Evolutionary conservation across 2,888 invertebrate species (phyloP).

Genomic region (Syritta pipiens): DNA sequence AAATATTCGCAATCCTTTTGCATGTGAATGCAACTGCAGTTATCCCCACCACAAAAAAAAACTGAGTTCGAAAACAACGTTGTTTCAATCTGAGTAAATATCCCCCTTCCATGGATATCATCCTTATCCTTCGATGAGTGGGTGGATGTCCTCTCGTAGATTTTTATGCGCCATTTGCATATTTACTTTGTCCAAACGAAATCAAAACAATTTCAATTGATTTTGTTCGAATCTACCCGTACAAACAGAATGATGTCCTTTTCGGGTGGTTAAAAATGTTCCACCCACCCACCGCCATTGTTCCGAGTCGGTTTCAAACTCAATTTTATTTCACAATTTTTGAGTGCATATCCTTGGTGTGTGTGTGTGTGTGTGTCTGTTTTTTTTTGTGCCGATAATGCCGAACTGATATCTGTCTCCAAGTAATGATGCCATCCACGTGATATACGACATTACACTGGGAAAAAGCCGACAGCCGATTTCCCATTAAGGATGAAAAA

Average conservation of each 20-base stretch:
- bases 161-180: slow-evolving; percentile 68
- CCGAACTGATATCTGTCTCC: slow-evolving; percentile 54
- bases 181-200: slow-evolving; percentile 67
- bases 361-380: neutral
- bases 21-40: slow-evolving; percentile 12
- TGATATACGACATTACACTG: slow-evolving; percentile 66
- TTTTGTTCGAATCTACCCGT: slow-evolving; percentile 58
- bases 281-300: neutral
- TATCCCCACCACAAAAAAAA: slow-evolving; percentile 14
- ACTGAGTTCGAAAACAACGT: slow-evolving; percentile 48
- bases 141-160: slow-evolving; percentile 36
- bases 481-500: slow-evolving; percentile 67
- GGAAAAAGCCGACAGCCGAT: slow-evolving; percentile 55
- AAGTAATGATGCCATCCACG: slow-evolving; percentile 61
- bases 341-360: slow-evolving; percentile 27
- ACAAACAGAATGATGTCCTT: slow-evolving; percentile 67
- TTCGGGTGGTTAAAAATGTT: slow-evolving; percentile 19
- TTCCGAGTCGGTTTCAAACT: neutral
- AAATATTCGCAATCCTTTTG: slow-evolving; percentile 47
- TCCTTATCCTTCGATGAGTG: neutral
- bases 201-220: slow-evolving; percentile 68
- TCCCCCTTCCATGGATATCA: neutral
- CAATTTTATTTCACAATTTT: slow-evolving; percentile 51
- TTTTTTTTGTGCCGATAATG: slow-evolving; percentile 29
- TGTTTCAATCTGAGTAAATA: slow-evolving; percentile 66